Evolutionary conservation across 2,113 vertebrate species (phyloP).

Genomic region (Ursus arctos): DNA sequence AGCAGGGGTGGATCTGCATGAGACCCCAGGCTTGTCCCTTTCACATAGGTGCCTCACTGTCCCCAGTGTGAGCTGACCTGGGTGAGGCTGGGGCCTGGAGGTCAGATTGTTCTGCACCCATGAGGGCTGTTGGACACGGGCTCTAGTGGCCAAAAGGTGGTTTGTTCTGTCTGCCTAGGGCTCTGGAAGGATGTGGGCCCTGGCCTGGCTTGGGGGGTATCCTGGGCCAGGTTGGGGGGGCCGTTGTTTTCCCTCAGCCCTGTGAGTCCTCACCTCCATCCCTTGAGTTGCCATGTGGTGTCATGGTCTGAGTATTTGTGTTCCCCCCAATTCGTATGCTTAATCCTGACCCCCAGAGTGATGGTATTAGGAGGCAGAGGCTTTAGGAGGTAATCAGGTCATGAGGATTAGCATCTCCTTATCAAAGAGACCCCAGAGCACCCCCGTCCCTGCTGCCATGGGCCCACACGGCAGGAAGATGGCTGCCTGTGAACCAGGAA

Average conservation of each 20-base stretch:
- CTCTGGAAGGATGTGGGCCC: background rate
- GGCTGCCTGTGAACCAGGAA: accelerated
- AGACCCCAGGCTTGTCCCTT: background rate
- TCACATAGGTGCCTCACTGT: accelerated
- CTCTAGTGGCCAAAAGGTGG: background rate
- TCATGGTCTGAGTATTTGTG: background rate
- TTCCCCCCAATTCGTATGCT: too few species aligned
- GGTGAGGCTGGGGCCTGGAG: accelerated
- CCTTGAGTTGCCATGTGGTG: background rate
- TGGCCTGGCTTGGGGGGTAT: background rate
- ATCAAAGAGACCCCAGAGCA: background rate
- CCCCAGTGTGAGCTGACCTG: background rate
- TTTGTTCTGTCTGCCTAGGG: background rate
- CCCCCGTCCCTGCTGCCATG: accelerated
- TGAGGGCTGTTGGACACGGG: background rate
- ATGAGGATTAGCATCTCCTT: background rate
- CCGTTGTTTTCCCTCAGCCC: background rate
- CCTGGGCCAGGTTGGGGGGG: background rate
- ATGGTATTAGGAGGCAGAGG: background rate
- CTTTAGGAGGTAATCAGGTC: background rate
- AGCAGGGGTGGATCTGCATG: accelerated
- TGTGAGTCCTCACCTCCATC: too few species aligned
- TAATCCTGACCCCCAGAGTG: background rate
- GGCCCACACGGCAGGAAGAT: background rate
- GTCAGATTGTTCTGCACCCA: accelerated